These are phyloP conservation scores for Conus ventricosus DNA, from an alignment of 1,140 invertebrate species.

Conservation along the genomic window DNA sequence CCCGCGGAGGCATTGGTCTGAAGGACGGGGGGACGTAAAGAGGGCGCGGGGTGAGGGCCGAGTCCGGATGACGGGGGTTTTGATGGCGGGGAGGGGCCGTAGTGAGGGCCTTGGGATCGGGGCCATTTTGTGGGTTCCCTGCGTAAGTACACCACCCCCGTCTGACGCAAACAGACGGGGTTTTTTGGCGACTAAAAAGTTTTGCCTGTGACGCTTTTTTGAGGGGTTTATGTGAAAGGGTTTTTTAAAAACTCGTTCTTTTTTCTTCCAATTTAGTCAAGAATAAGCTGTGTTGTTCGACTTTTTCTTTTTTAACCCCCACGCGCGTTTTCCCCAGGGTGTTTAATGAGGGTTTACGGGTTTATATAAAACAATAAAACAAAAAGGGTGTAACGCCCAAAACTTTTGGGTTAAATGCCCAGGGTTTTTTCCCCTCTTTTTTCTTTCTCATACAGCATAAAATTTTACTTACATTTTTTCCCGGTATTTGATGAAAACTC, in stretches of 20 bases:
- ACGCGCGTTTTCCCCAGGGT: too few relatives aligned
- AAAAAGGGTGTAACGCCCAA: too few relatives aligned
- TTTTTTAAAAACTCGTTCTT: neutral
- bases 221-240: neutral
- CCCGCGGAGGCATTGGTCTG: neutral
- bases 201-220: constrained; percentile 13
- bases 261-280: neutral
- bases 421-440: neutral
- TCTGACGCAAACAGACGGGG: constrained; percentile 21
- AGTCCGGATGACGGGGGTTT: constrained; percentile 26
- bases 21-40: neutral
- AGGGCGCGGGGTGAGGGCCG: constrained; percentile 14
- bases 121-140: neutral
- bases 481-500: too few relatives aligned
- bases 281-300: too few relatives aligned
- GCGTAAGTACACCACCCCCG: constrained; percentile 19
- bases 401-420: neutral
- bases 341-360: too few relatives aligned
- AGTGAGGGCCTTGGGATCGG: constrained; percentile 15
- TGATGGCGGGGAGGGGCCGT: constrained; percentile 12
- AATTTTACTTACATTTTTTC: too few relatives aligned
- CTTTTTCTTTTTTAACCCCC: neutral
- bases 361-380: too few relatives aligned
- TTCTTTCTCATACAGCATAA: too few relatives aligned
- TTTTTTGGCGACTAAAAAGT: neutral